Base-by-base conservation (phyloP, 2,888 invertebrate species). In the Chorisops tibialis region DNA sequence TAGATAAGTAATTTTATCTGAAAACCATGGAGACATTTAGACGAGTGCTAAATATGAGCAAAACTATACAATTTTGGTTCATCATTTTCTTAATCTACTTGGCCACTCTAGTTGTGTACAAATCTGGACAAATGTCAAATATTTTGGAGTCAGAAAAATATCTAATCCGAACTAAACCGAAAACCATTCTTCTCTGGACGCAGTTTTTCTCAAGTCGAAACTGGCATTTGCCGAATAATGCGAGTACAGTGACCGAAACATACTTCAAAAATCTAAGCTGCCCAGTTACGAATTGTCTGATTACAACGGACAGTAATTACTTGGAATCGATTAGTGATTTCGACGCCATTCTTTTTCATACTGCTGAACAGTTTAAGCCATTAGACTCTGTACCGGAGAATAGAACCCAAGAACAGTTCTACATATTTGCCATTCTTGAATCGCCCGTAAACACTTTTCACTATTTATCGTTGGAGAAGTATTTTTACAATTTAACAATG, bases 401-500 rank as follows among this genome's bases (percentile, higher is more conserved):
- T 1, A 73, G 83, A 14, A 68, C 66, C 0, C 60, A 71, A 0
- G 54, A 73, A 9, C 84, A 84, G 70, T 66, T 70, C n/a, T 84
- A 83, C 68, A 75, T 83, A 1, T 83, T 80, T 66, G 77, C 79
- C 1, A 71, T 78, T 38, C 72, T 81, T 69, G 84, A 84, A 68
- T 70, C 78, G 1, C 78, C 78, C 4, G 73, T 74, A 0, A 74
- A 77, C 65, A 76, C 77, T 0, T 74, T 75, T 58, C 76, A 76
- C 61, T 61, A 69, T 2, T 67, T 78, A 6, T 66, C 66, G 22
- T 70, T 74, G 48, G 75, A 77, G 47, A 68, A 72, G 5, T 67
- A 74, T 37, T 82, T 83, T 61, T 86, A 81, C 67, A 84, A 85
- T 68, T 71, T 80, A 64, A 84, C 83, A 1, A 82, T 83, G 81